Evolutionary conservation across 2,113 vertebrate genomes (phyloP).

Genomic region (Sterrhoptilus dennistouni): DNA sequence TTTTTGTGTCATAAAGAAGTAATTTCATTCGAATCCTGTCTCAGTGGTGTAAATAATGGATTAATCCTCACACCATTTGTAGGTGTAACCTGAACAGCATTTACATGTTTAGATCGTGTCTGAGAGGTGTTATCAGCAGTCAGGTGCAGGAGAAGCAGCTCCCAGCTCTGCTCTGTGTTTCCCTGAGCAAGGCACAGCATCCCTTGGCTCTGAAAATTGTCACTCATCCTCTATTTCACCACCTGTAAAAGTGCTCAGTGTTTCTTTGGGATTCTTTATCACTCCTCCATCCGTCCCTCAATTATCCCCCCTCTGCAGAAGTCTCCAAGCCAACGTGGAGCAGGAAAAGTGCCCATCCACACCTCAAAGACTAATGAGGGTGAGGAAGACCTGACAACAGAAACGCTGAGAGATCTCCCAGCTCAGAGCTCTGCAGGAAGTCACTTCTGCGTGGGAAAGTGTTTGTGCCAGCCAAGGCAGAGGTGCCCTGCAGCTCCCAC

Average conservation of each 20-base stretch:
- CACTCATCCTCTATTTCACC: background rate
- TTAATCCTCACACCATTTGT: background rate
- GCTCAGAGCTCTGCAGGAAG: background rate
- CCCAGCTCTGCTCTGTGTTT: background rate
- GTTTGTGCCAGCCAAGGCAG: background rate
- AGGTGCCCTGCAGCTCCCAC: background rate
- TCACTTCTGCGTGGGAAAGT: background rate
- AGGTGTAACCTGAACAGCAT: background rate
- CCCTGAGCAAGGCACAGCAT: background rate
- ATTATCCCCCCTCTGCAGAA: background rate
- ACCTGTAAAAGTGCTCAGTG: background rate
- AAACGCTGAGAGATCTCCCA: background rate
- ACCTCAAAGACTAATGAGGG: background rate
- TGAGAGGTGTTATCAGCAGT: background rate
- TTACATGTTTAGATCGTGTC: background rate
- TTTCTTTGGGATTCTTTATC: background rate
- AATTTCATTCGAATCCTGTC: background rate
- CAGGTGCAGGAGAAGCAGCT: background rate
- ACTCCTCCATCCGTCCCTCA: rapidly evolving
- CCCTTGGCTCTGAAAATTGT: background rate
- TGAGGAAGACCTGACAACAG: background rate
- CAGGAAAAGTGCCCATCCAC: background rate
- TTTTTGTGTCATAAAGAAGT: background rate
- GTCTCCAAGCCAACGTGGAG: background rate
- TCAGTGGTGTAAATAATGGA: background rate